Percentiles rank a stretch among this genome's conserved stretches.
Evolutionary conservation across 1,140 invertebrate species (phyloP).

Genomic region (Antheraea mylitta): DNA sequence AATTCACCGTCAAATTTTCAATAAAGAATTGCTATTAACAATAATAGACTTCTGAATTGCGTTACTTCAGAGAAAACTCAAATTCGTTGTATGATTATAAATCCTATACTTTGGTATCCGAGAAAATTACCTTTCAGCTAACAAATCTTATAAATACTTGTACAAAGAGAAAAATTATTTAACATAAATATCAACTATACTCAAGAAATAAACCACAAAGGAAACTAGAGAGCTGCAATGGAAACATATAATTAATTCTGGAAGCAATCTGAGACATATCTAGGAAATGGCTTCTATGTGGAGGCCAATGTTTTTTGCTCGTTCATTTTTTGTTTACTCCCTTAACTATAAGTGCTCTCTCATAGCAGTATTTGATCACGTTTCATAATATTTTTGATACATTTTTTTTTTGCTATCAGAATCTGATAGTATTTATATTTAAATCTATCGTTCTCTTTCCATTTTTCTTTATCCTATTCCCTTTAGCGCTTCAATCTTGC

Average conservation of each 20-base stretch:
- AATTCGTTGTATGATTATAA: neutral
- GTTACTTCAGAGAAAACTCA: neutral
- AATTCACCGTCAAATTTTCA: too few relatives aligned
- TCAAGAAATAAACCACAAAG: constrained; percentile 13
- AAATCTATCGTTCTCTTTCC: too few relatives aligned
- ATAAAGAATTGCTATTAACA: too few relatives aligned
- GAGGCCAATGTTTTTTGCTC: neutral
- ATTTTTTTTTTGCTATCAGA: neutral
- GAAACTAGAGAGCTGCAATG: constrained; percentile 13
- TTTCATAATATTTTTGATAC: neutral
- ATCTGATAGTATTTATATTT: too few relatives aligned
- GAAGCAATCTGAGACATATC: constrained; percentile 20
- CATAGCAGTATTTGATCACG: neutral
- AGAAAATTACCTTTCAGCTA: neutral
- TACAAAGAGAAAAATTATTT: neutral
- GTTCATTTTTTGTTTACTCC: neutral
- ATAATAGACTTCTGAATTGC: too few relatives aligned
- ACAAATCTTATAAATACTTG: neutral
- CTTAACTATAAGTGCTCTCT: neutral
- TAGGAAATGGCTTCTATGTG: constrained; percentile 12
- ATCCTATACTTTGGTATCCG: neutral
- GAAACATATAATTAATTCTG: constrained; percentile 26
- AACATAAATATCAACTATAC: constrained; percentile 10
- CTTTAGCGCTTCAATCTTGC: too few relatives aligned
- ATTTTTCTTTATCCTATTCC: too few relatives aligned